Evolutionary conservation across 2,797 vertebrate species (phyloP).

Genomic region (Myotis findleyi): DNA sequence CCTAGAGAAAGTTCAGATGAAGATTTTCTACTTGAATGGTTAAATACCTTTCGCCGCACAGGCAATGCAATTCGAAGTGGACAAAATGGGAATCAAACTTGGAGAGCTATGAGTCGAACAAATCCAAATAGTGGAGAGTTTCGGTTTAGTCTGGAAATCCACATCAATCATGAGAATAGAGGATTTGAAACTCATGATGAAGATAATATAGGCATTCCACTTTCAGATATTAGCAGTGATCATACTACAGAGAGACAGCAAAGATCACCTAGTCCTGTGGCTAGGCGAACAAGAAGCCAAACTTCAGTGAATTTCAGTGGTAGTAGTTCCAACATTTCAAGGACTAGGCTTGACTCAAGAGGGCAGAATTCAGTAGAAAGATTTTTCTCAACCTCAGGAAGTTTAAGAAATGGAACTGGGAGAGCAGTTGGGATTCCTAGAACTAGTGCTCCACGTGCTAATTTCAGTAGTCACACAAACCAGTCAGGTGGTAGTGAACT

Average conservation of each 20-base stretch:
- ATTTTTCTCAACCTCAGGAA: slow-evolving; percentile 69
- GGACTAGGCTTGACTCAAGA: slow-evolving; percentile 72
- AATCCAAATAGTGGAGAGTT: slow-evolving; percentile 97
- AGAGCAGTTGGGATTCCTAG: slow-evolving; percentile 59
- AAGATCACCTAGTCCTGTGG: slow-evolving; percentile 78
- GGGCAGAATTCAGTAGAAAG: slow-evolving; percentile 75
- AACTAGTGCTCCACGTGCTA: slow-evolving; percentile 73
- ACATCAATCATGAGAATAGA: slow-evolving; percentile 96
- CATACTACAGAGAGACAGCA: slow-evolving; percentile 71
- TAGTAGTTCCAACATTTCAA: slow-evolving; percentile 45
- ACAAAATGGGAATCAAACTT: slow-evolving; percentile 97
- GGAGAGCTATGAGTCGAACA: slow-evolving; percentile 96
- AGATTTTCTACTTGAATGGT: slow-evolving; percentile 95
- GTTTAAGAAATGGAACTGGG: slow-evolving; percentile 81
- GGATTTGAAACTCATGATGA: slow-evolving; percentile 78
- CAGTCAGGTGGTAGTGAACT: slow-evolving; percentile 68
- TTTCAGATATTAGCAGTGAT: slow-evolving; percentile 72
- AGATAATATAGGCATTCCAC: slow-evolving; percentile 72
- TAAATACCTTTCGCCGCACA: slow-evolving; percentile 95
- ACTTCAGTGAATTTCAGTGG: slow-evolving; percentile 70
- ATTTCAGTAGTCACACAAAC: slow-evolving; percentile 77
- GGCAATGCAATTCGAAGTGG: slow-evolving; percentile 96
- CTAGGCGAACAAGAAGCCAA: slow-evolving; percentile 85
- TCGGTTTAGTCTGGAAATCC: slow-evolving; percentile 97
- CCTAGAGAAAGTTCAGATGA: slow-evolving; percentile 91